Conservation (phyloP, 2,888 invertebrate species). For the Drosophila macrothrix region DNA sequence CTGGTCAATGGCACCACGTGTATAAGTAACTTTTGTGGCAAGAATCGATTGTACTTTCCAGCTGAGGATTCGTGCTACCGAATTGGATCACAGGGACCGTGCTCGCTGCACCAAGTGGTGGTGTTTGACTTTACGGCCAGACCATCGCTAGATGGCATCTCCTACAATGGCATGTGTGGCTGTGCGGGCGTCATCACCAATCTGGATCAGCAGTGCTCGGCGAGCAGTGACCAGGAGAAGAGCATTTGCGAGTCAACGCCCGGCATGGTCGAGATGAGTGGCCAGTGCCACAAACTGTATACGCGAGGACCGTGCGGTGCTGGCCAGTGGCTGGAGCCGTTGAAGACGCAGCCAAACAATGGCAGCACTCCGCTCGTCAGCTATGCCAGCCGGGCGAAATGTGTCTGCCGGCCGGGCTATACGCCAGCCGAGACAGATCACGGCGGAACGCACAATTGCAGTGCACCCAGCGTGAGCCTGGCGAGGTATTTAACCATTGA, state of each 20-base stretch:
- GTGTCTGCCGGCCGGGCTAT: conserved; percentile 90
- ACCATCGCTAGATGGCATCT: conserved; percentile 92
- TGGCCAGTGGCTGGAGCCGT: conserved; percentile 89
- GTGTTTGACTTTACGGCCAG: conserved; percentile 92
- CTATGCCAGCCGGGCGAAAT: conserved; percentile 85
- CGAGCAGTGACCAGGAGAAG: conserved; percentile 56
- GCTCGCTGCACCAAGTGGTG: conserved; percentile 89
- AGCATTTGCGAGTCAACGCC: conserved; percentile 87
- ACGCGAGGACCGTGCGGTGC: conserved; percentile 91
- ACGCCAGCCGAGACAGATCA: conserved; percentile 61
- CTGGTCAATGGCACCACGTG: conserved; percentile 90
- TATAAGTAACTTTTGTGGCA: conserved; percentile 89
- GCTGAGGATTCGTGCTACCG: conserved; percentile 90
- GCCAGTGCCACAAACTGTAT: conserved; percentile 91
- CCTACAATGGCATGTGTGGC: conserved; percentile 93
- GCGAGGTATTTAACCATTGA: conserved; percentile 88
- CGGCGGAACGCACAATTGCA: conserved; percentile 85
- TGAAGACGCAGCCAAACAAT: conserved; percentile 82
- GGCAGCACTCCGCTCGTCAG: conserved; percentile 46
- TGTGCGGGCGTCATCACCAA: conserved; percentile 87
- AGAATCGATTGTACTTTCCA: conserved; percentile 91
- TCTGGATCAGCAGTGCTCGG: conserved; percentile 83
- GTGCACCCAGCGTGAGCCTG: conserved; percentile 88
- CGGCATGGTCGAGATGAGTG: conserved; percentile 88
- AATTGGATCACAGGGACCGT: conserved; percentile 92